These are phyloP conservation scores for Nematostella vectensis DNA, from an alignment of 92 coral and sea anemone genomes.

Conservation along the genomic window DNA sequence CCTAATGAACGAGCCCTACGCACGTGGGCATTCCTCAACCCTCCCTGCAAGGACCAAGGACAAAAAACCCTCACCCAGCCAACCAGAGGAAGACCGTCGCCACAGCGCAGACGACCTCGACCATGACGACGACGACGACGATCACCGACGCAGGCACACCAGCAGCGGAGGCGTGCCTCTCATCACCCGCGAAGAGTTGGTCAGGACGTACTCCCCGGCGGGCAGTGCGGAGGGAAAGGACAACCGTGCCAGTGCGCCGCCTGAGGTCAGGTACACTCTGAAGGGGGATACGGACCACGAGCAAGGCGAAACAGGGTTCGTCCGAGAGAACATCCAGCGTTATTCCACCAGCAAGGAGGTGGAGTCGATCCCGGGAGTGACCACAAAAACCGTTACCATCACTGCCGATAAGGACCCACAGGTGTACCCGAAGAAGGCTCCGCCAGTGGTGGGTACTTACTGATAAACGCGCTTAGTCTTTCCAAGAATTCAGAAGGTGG, in stretches of 20 bases:
- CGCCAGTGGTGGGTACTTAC: conserved; percentile 71
- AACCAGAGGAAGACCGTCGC: conserved; percentile 64
- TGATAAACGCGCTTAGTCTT: no score
- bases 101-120: conserved; percentile 68
- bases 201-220: conserved; percentile 50
- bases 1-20: conserved; percentile 18
- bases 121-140: conserved; percentile 38
- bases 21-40: conserved; percentile 52
- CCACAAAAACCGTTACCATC: conserved; percentile 60
- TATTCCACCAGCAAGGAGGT: conserved; percentile 47
- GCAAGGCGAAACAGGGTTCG: conserved; percentile 90
- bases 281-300: conserved; percentile 64
- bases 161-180: conserved; percentile 56
- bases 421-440: conserved; percentile 52
- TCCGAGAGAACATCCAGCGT: conserved; percentile 51
- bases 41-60: conserved; percentile 54
- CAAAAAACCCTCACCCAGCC: conserved; percentile 10
- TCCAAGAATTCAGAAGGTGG: no score
- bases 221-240: conserved; percentile 21
- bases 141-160: conserved; percentile 14
- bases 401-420: conserved; percentile 53
- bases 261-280: conserved; percentile 49
- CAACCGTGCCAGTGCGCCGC: conserved; percentile 18
- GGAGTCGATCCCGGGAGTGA: conserved; percentile 29
- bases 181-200: conserved; percentile 64